These are phyloP conservation scores for Drosophila chauvacae DNA, from an alignment of 1,140 invertebrate species.

Conservation along the genomic window DNA sequence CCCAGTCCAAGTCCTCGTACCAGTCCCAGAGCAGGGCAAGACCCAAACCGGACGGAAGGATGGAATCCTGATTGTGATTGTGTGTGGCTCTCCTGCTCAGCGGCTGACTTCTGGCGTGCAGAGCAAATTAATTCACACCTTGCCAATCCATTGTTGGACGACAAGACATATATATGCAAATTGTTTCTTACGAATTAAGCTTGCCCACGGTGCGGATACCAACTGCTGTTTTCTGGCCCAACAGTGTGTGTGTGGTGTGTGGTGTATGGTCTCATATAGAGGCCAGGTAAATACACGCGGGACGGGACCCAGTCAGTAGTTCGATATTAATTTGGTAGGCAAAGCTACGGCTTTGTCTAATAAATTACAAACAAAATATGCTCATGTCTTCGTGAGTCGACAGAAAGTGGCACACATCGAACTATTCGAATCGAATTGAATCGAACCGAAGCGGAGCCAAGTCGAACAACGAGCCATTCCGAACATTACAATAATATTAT, in stretches of 20 bases:
- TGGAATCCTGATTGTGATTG: slow-evolving; percentile 41
- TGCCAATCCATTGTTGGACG: slow-evolving; percentile 79
- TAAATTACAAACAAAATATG: slow-evolving; percentile 82
- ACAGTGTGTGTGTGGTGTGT: background rate
- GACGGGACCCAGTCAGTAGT: slow-evolving; percentile 11
- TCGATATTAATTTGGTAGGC: slow-evolving; percentile 74
- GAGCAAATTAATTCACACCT: slow-evolving; percentile 83
- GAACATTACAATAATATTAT: slow-evolving; percentile 81
- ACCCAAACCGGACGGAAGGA: slow-evolving; percentile 53
- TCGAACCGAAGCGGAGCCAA: slow-evolving; percentile 30
- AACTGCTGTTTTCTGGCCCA: background rate
- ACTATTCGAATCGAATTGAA: slow-evolving; percentile 39
- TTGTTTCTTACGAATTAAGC: slow-evolving; percentile 77
- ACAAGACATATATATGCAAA: slow-evolving; percentile 79
- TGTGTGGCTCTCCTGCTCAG: slow-evolving; percentile 70
- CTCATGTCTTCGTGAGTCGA: slow-evolving; percentile 77
- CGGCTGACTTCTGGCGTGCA: slow-evolving; percentile 73
- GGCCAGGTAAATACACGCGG: slow-evolving; percentile 9
- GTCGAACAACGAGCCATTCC: slow-evolving; percentile 47
- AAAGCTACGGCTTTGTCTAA: slow-evolving; percentile 65
- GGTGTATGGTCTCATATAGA: slow-evolving; percentile 4
- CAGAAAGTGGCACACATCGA: slow-evolving; percentile 73
- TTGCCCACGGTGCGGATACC: slow-evolving; percentile 24
- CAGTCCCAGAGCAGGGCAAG: slow-evolving; percentile 3
- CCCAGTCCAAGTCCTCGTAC: slow-evolving; percentile 26